Evolutionary conservation across 92 coral and sea anemone genomes (phyloP).

Genomic region (Porites rus): DNA sequence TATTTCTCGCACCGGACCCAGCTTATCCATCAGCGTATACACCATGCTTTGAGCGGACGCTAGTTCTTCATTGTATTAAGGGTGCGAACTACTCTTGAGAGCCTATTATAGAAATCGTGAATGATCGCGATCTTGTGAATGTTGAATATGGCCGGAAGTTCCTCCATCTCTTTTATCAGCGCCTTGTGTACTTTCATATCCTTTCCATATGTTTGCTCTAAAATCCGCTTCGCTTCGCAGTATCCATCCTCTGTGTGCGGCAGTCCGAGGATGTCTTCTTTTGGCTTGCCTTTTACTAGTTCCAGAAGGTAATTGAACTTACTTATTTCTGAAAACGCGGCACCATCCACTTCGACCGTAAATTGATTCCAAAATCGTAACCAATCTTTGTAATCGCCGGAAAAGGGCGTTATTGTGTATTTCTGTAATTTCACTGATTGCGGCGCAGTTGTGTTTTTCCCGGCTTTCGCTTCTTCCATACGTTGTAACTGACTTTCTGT

Average conservation of each 20-base stretch:
- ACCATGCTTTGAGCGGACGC: conserved; percentile 47
- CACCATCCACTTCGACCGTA: conserved; percentile 39
- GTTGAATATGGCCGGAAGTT: conserved; percentile 27
- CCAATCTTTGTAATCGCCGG: conserved; percentile 64
- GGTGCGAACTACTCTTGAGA: conserved; percentile 54
- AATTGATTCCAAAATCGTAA: conserved; percentile 71
- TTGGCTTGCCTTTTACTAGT: conserved; percentile 36
- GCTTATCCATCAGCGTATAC: conserved; percentile 55
- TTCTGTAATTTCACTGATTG: conserved; percentile 58
- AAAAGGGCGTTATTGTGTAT: conserved; percentile 63
- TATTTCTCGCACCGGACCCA: conserved; percentile 34
- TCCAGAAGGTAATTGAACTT: conserved; percentile 23
- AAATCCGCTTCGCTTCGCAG: conserved; percentile 52
- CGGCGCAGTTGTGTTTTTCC: conserved; percentile 1
- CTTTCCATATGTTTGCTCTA: conserved; percentile 41
- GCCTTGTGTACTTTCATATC: conserved; percentile 40
- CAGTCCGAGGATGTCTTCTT: conserved; percentile 48
- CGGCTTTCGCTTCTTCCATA: conserved; percentile 5
- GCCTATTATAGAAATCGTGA: conserved; percentile 36
- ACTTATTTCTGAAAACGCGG: conserved; percentile 41
- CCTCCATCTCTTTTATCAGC: conserved; percentile 54
- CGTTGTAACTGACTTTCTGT: conserved; percentile 21
- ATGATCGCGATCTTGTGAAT: conserved; percentile 58
- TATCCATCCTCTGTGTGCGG: conserved; percentile 65
- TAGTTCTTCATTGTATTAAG: conserved; percentile 49